A percentile compares a stretch with the other conserved stretches of the same genome.
These are phyloP conservation scores for Halocynthia roretzi DNA, from an alignment of 23 tunicate species.

Conservation along the genomic window DNA sequence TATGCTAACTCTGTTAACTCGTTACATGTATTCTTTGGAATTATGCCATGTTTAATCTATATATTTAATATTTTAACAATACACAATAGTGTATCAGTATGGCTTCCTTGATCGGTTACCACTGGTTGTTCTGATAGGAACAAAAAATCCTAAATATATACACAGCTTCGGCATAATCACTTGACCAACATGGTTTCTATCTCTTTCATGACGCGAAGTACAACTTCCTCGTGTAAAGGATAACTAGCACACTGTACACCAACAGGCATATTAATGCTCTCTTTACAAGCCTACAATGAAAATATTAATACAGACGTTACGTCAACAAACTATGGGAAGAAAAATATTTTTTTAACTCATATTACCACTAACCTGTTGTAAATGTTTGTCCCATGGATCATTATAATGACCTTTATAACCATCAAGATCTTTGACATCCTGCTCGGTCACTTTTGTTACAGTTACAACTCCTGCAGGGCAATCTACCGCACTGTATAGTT, in stretches of 20 bases:
- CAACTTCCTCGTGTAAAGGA: constrained; percentile 72
- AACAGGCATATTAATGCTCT: constrained; percentile 72
- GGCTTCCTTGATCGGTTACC: too few species aligned
- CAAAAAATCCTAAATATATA: too few species aligned
- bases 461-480: constrained; percentile 27
- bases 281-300: constrained; percentile 22
- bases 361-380: neutral
- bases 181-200: constrained; percentile 22
- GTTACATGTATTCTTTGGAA: too few species aligned
- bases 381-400: constrained; percentile 24
- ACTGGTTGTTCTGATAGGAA: too few species aligned
- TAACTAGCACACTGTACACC: constrained; percentile 61
- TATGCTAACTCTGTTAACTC: too few species aligned
- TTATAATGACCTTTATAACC: constrained; percentile 16
- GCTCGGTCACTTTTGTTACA: constrained; percentile 10
- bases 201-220: constrained; percentile 65
- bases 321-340: too few species aligned
- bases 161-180: too few species aligned
- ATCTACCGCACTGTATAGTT: constrained; percentile 26
- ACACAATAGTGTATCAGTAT: too few species aligned
- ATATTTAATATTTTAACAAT: too few species aligned
- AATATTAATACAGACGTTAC: too few species aligned
- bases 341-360: too few species aligned
- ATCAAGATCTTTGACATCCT: constrained; percentile 9
- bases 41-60: too few species aligned